A percentile compares a stretch with the other conserved stretches of the same genome.
Evolutionary conservation across 1,140 invertebrate genomes (phyloP).

Genomic region (Aphelinus atriplicis): DNA sequence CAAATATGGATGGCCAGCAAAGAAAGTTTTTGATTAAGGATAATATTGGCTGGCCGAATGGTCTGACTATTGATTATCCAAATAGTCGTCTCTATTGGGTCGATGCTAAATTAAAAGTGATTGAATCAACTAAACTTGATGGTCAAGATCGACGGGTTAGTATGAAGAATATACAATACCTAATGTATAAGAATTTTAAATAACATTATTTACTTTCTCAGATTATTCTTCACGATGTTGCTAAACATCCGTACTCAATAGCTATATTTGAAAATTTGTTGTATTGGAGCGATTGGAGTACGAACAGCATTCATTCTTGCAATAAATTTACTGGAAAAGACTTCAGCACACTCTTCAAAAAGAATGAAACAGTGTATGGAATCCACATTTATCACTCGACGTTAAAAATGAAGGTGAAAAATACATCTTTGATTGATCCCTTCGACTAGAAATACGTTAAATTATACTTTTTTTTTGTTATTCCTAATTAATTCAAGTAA

Average conservation of each 20-base stretch:
- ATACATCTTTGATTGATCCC: neutral
- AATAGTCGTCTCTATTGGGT: conserved; percentile 84
- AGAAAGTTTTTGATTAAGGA: conserved; percentile 62
- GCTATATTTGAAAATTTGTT: conserved; percentile 87
- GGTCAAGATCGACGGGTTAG: conserved; percentile 72
- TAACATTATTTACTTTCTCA: conserved; percentile 41
- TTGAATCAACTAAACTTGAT: conserved; percentile 82
- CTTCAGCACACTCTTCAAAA: conserved; percentile 65
- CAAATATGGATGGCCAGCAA: conserved; percentile 86
- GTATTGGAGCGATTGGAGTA: conserved; percentile 87
- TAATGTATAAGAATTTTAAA: conserved; percentile 11
- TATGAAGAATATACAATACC: conserved; percentile 14
- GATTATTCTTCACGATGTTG: conserved; percentile 67
- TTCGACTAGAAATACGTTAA: neutral
- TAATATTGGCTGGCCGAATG: conserved; percentile 86
- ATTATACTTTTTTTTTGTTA: neutral
- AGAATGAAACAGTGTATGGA: conserved; percentile 68
- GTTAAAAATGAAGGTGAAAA: conserved; percentile 61
- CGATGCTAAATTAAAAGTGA: conserved; percentile 75
- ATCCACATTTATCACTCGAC: conserved; percentile 77
- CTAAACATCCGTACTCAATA: conserved; percentile 83
- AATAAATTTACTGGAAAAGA: conserved; percentile 76
- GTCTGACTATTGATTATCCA: conserved; percentile 86
- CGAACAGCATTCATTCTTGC: conserved; percentile 72
- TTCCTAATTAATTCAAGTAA: too few species aligned